Conservation (phyloP, 92 coral and sea anemone species). For the Metridium senile region DNA sequence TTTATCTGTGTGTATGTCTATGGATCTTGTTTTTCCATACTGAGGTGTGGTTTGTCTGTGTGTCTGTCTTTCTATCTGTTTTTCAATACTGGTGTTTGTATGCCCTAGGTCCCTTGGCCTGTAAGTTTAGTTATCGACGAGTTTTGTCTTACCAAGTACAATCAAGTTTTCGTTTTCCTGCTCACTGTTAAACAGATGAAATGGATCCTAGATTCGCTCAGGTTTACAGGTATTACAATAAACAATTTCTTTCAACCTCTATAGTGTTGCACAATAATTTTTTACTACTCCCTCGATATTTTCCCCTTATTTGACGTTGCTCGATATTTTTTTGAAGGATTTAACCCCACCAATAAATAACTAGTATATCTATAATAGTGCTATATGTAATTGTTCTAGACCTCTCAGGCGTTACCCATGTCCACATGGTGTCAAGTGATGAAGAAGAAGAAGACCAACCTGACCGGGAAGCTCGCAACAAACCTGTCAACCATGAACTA, state of each 20-base stretch:
- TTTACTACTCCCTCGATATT: no score
- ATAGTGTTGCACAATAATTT: no score
- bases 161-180: constrained; percentile 87
- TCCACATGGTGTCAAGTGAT: constrained; percentile 25
- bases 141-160: constrained; percentile 87
- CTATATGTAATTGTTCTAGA: constrained; percentile 19
- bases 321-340: no score
- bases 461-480: not conserved
- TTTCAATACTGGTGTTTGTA: not conserved
- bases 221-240: constrained; percentile 67
- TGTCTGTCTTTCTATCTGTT: no score
- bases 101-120: constrained; percentile 93
- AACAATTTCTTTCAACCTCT: not conserved
- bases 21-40: no score
- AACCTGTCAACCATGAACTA: constrained; percentile 44
- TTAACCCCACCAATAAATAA: no score
- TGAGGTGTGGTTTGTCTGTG: no score
- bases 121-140: constrained; percentile 85
- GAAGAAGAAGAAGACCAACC: constrained; percentile 42
- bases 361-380: no score
- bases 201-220: constrained; percentile 90
- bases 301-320: no score
- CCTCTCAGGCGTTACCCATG: constrained; percentile 28
- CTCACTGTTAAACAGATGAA: constrained; percentile 89
- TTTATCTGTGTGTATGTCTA: no score